phyloP scores from a whole-genome alignment of 2,113 vertebrate genomes.

The Microtus montanus region DNA sequence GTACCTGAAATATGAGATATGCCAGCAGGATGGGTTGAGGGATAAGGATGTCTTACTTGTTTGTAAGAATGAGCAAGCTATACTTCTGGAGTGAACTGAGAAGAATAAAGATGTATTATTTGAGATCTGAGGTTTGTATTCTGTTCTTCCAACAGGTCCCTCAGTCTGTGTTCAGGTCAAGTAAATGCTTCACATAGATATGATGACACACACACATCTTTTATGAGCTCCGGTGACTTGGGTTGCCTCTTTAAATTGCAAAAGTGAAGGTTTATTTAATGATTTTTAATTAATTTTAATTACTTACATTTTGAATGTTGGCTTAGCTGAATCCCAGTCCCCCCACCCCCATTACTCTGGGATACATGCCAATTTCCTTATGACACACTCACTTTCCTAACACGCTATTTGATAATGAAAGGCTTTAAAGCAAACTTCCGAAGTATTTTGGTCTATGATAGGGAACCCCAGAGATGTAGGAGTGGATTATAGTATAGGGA shows the following conservation, averaged over 20 bases:
- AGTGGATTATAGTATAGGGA: constrained; percentile 49
- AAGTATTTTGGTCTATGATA: constrained; percentile 72
- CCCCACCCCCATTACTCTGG: constrained; percentile 78
- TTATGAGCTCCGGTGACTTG: constrained; percentile 67
- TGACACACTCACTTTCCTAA: constrained; percentile 76
- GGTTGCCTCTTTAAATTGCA: constrained; percentile 60
- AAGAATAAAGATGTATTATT: neutral
- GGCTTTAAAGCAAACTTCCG: constrained; percentile 75
- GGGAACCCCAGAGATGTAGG: constrained; percentile 72
- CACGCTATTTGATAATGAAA: constrained; percentile 79
- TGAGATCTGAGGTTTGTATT: neutral
- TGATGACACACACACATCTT: neutral
- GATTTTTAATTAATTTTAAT: constrained; percentile 86
- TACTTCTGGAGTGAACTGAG: neutral
- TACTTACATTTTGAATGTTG: constrained; percentile 77
- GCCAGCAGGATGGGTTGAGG: neutral
- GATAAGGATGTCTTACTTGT: neutral
- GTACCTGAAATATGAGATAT: neutral
- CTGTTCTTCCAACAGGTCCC: neutral
- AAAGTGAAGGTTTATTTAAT: constrained; percentile 75
- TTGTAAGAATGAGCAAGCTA: neutral
- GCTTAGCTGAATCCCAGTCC: constrained; percentile 79
- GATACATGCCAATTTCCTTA: constrained; percentile 82
- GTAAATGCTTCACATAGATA: neutral
- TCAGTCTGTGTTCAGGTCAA: rapidly evolving